Conservation (phyloP, 2,797 vertebrate species). For the Hippocampus kuda region DNA sequence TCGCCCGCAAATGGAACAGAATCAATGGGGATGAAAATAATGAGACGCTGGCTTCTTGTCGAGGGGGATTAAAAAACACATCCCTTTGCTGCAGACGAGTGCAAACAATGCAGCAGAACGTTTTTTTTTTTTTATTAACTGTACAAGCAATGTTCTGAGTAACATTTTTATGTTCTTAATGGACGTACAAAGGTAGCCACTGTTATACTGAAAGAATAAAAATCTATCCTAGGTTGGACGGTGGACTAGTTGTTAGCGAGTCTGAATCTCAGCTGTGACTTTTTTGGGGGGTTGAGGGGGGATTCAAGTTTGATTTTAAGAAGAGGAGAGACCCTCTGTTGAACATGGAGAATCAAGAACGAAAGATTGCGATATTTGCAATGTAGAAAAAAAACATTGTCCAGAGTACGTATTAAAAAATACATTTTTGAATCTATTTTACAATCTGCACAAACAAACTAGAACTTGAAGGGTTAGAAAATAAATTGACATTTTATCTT, state of each 20-base stretch:
- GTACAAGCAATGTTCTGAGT: conserved; percentile 2
- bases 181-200: not conserved
- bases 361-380: not conserved
- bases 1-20: conserved; percentile 20
- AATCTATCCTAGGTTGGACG: not conserved
- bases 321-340: no score
- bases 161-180: not conserved
- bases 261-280: not conserved
- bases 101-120: conserved; percentile 4
- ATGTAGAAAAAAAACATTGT: not conserved
- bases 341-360: not conserved
- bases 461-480: not conserved
- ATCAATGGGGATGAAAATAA: conserved; percentile 15
- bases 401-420: not conserved
- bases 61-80: not conserved
- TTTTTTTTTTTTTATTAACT: not conserved
- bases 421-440: no score
- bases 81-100: conserved; percentile 1
- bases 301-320: no score
- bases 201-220: not conserved
- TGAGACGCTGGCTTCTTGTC: not conserved
- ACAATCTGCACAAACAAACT: not conserved
- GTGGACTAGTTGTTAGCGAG: not conserved
- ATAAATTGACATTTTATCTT: not conserved
- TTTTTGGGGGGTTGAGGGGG: not conserved